phyloP scores from a whole-genome alignment of 2,113 vertebrate species.

The Lota lota region DNA sequence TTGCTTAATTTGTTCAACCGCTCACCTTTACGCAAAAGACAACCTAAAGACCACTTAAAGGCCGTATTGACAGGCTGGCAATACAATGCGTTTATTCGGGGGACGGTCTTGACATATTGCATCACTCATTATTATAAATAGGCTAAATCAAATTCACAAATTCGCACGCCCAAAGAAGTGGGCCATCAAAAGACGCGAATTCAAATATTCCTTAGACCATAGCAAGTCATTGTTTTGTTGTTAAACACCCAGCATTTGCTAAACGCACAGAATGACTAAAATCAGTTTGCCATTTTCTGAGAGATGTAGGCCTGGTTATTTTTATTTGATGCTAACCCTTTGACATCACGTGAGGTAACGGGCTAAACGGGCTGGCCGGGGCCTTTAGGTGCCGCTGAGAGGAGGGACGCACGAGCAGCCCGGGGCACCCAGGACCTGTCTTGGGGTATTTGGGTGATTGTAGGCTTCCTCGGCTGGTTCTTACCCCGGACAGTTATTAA shows the following conservation, averaged over 20 bases:
- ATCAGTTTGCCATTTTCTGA: not conserved
- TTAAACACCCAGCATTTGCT: no score
- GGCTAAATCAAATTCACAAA: no score
- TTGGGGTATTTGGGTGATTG: slow-evolving; percentile 75
- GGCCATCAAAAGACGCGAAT: no score
- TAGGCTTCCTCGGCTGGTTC: slow-evolving; percentile 57
- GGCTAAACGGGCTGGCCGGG: slow-evolving; percentile 29
- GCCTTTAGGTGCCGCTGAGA: slow-evolving; percentile 54
- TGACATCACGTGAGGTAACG: slow-evolving; percentile 29
- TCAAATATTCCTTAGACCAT: no score
- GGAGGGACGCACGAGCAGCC: slow-evolving; percentile 68
- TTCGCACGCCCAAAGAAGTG: no score
- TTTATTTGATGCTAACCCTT: slow-evolving; percentile 30
- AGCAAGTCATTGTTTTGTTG: no score
- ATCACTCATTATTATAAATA: no score
- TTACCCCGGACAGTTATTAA: slow-evolving; percentile 79
- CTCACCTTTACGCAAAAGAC: not conserved
- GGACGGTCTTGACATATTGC: no score
- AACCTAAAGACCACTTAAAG: not conserved
- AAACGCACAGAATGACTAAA: no score
- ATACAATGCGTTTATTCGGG: no score
- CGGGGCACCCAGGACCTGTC: slow-evolving; percentile 74
- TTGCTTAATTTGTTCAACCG: slow-evolving; percentile 46
- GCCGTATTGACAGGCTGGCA: no score
- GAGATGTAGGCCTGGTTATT: not conserved